A percentile compares a stretch with the other conserved stretches of the same genome.
Evolutionary conservation across 1,140 invertebrate genomes (phyloP).

Genomic region (Eriosoma lanigerum): DNA sequence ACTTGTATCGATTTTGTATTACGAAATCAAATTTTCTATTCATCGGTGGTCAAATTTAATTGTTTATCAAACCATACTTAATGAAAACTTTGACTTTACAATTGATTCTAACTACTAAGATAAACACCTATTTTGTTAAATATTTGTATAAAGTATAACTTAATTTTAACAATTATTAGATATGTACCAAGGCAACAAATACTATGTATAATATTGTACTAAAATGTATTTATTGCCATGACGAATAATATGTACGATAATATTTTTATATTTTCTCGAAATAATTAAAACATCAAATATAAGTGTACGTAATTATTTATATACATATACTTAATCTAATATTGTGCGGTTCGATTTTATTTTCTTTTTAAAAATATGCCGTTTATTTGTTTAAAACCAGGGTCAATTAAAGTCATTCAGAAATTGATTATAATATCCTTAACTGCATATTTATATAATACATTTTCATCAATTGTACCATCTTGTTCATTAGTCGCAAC

Average conservation of each 20-base stretch:
- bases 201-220: too few relatives aligned
- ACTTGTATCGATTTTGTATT: too few relatives aligned
- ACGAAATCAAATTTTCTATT: too few relatives aligned
- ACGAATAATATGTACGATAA: neutral
- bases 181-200: too few relatives aligned
- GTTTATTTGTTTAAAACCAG: neutral
- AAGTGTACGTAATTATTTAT: too few relatives aligned
- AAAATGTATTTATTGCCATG: neutral
- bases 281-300: neutral
- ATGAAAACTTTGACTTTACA: too few relatives aligned
- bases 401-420: neutral
- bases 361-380: constrained; percentile 9
- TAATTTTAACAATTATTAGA: too few relatives aligned
- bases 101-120: too few relatives aligned
- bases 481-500: neutral
- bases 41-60: too few relatives aligned
- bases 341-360: neutral
- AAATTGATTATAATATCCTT: neutral
- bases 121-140: too few relatives aligned
- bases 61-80: too few relatives aligned
- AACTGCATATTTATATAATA: neutral
- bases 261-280: neutral
- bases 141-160: too few relatives aligned
- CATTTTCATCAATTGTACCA: neutral
- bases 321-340: neutral